phyloP scores from a whole-genome alignment of 2,113 vertebrate species.

The Neolamprologus sp. region DNA sequence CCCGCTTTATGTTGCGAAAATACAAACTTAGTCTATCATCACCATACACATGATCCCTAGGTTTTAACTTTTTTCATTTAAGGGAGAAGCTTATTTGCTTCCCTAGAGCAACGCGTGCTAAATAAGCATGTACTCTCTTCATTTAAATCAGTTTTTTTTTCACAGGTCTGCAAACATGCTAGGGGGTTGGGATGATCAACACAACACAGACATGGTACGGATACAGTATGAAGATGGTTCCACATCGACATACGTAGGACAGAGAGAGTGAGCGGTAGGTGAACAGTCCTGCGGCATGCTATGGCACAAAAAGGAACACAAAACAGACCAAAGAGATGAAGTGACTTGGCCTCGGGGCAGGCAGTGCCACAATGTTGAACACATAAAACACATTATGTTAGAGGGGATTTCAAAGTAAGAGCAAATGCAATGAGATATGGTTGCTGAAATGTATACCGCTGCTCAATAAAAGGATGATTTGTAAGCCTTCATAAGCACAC shows the following conservation, averaged over 20 bases:
- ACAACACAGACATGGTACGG: not conserved
- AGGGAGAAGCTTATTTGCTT: not conserved
- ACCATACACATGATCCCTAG: not conserved
- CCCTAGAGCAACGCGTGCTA: not conserved
- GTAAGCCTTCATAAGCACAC: not conserved
- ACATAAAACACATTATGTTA: constrained; percentile 7
- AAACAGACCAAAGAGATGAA: constrained; percentile 55
- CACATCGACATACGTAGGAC: constrained; percentile 71
- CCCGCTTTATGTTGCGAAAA: not conserved
- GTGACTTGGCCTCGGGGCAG: not conserved
- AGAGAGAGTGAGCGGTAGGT: constrained; percentile 71
- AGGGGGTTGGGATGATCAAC: not conserved
- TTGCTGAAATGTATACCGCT: not conserved
- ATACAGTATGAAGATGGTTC: constrained; percentile 30
- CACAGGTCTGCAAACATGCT: not conserved
- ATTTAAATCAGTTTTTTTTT: not conserved
- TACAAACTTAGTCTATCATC: not conserved
- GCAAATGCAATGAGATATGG: not conserved
- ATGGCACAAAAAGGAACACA: constrained; percentile 50
- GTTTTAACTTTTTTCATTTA: not conserved
- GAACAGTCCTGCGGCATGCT: constrained; percentile 70
- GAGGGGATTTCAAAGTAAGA: not conserved
- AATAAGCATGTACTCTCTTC: not conserved
- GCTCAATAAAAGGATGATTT: not conserved
- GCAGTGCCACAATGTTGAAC: not conserved